phyloP scores from a whole-genome alignment of 92 coral and sea anemone genomes.

The Pocillopora grandis region DNA sequence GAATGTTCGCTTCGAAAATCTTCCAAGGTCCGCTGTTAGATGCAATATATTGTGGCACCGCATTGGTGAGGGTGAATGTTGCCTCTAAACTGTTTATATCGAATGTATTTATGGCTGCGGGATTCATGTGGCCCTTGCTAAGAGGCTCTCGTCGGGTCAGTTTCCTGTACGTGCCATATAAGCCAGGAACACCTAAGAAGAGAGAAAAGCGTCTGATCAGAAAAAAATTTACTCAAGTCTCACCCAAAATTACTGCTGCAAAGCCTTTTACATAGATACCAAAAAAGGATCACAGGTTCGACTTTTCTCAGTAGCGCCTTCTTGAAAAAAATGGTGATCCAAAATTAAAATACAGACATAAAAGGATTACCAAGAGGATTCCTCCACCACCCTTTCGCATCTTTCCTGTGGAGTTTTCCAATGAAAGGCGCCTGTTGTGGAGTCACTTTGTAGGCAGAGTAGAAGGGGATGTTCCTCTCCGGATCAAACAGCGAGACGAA shows the following conservation, averaged over 20 bases:
- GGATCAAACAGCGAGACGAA: slow-evolving; percentile 20
- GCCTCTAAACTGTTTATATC: slow-evolving; percentile 15
- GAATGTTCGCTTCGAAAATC: slow-evolving; percentile 21
- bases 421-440: not conserved
- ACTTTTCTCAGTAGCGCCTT: not conserved
- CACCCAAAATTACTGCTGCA: no score
- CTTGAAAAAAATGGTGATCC: not conserved
- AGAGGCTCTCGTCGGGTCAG: not conserved
- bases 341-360: not conserved
- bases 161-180: not conserved
- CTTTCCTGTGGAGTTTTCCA: not conserved
- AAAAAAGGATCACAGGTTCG: not conserved
- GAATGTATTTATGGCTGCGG: slow-evolving; percentile 44
- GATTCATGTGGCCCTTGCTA: slow-evolving; percentile 57
- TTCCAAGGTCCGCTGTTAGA: slow-evolving; percentile 50
- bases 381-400: not conserved
- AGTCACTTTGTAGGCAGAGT: slow-evolving; percentile 24
- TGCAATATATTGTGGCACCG: slow-evolving; percentile 37
- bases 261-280: no score
- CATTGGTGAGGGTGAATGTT: slow-evolving; percentile 50
- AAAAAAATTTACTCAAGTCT: not conserved
- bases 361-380: not conserved
- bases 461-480: slow-evolving; percentile 19
- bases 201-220: not conserved
- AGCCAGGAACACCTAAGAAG: slow-evolving; percentile 12